Conservation (phyloP, 37 sponge, comb jelly and placozoan species). For the Halisarca cf. caerulea region DNA sequence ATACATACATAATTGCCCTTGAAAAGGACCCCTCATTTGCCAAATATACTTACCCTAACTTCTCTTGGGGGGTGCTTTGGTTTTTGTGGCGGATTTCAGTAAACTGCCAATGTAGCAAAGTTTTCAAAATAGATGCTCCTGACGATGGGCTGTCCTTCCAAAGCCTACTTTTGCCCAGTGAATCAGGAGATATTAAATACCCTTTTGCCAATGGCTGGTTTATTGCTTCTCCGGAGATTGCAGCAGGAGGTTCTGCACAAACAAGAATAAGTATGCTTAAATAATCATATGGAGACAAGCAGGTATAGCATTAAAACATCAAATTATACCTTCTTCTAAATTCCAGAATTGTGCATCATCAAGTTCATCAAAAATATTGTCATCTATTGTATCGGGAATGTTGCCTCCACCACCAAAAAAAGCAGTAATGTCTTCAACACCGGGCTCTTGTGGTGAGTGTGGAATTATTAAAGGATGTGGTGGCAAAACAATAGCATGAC, state of each 20-base stretch:
- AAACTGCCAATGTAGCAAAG: slow-evolving; percentile 66
- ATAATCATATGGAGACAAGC: no score
- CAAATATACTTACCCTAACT: slow-evolving; percentile 65
- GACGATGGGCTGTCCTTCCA: slow-evolving; percentile 42
- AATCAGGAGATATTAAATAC: slow-evolving; percentile 73
- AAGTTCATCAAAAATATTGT: not conserved
- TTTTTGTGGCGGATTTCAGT: slow-evolving; percentile 38
- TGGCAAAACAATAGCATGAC: slow-evolving; percentile 70
- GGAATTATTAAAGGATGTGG: slow-evolving; percentile 49
- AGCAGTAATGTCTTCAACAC: slow-evolving; percentile 19
- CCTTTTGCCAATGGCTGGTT: slow-evolving; percentile 72
- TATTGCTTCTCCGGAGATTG: slow-evolving; percentile 8
- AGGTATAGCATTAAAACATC: no score
- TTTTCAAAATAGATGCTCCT: slow-evolving; percentile 12
- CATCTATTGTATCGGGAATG: slow-evolving; percentile 13
- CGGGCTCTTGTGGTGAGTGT: slow-evolving; percentile 30
- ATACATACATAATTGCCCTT: no score
- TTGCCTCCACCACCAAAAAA: not conserved
- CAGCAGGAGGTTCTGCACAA: slow-evolving; percentile 19
- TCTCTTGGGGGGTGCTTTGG: slow-evolving; percentile 73
- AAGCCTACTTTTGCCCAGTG: slow-evolving; percentile 60
- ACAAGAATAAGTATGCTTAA: not conserved
- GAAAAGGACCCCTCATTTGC: no score
- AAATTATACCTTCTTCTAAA: not conserved
- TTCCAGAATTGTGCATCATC: not conserved